Base-by-base conservation (phyloP, 2,113 vertebrate species). In the Mohoua ochrocephala region DNA sequence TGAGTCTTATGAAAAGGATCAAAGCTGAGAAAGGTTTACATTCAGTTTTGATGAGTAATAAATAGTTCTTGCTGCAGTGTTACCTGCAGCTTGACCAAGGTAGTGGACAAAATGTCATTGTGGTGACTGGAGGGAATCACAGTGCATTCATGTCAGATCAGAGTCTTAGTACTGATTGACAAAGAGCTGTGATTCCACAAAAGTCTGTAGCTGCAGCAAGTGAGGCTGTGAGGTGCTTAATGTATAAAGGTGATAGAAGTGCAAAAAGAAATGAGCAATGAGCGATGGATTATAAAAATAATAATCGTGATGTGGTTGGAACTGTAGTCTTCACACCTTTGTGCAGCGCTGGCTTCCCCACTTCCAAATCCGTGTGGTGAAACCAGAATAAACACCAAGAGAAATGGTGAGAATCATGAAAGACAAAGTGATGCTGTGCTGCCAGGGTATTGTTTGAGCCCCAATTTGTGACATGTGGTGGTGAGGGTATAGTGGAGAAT, bases 61-160 rank as follows among this genome's bases (percentile, higher is more conserved):
- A 37, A 3, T 44, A 20, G n/a, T 33, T 71, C 63, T 75, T 75
- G 8, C 23, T 79, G 6, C 15, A 15, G n/a, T 28, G 35, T 56
- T 63, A 18, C 20, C 15, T 68, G 42, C 65, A 80, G 15, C n/a
- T 86, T 89, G 45, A 20, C 28, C 23, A 30, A 47, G 3, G 18
- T 45, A 41, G 56, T 2, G 3, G 52, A n/a, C 22, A 21, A 67
- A 75, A 56, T 33, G 4, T 44, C 4, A 15, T 24, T 4, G 26
- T 63, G 16, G 39, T 71, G 18, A 8, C 22, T 67, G 35, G 37
- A 59, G 22, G 14, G 37, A 49, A 8, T 20, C 13, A 3, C 16
- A 7, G 6, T 21, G 23, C 5, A 2, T 53, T 95, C 31, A 3
- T 0, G 0, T 83, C n/a, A 31, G 0, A 3, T 47, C 4, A 2